A percentile compares a stretch with the other conserved stretches of the same genome.
These are phyloP conservation scores for Eriosoma lanigerum DNA, from an alignment of 1,140 invertebrate genomes.

Conservation along the genomic window DNA sequence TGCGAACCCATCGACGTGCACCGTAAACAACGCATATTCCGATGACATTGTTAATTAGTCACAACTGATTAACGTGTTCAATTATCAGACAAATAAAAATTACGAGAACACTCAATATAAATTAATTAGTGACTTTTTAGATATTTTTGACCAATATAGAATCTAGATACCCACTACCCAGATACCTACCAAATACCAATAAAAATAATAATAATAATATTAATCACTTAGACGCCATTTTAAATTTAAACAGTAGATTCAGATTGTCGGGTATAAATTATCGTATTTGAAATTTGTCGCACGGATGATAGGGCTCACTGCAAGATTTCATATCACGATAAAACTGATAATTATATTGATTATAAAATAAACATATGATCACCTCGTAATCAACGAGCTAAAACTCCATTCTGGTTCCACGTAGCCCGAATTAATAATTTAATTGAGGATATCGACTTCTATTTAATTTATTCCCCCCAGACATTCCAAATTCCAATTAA, in stretches of 20 bases:
- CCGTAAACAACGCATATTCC: background rate
- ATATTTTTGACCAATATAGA: background rate
- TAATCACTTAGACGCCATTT: slow-evolving; percentile 51
- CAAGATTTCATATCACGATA: background rate
- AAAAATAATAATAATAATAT: slow-evolving; percentile 41
- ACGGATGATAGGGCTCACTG: background rate
- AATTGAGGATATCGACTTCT: too few species aligned
- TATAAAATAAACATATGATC: slow-evolving; percentile 27
- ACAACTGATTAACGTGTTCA: background rate
- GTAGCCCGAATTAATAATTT: background rate
- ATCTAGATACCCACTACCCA: too few species aligned
- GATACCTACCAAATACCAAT: background rate
- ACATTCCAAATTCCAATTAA: background rate
- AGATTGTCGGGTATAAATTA: background rate
- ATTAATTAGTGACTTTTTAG: background rate
- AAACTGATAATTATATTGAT: background rate
- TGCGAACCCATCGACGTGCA: background rate
- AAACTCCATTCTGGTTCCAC: slow-evolving; percentile 1
- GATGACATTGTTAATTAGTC: slow-evolving; percentile 17
- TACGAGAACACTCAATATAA: too few species aligned
- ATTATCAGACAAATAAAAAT: too few species aligned
- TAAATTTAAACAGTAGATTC: slow-evolving; percentile 18
- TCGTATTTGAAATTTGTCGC: background rate
- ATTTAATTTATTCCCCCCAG: too few species aligned
- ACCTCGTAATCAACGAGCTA: too few species aligned